Evolutionary conservation across 2,888 invertebrate species (phyloP).

Genomic region (Mylabris sibirica): DNA sequence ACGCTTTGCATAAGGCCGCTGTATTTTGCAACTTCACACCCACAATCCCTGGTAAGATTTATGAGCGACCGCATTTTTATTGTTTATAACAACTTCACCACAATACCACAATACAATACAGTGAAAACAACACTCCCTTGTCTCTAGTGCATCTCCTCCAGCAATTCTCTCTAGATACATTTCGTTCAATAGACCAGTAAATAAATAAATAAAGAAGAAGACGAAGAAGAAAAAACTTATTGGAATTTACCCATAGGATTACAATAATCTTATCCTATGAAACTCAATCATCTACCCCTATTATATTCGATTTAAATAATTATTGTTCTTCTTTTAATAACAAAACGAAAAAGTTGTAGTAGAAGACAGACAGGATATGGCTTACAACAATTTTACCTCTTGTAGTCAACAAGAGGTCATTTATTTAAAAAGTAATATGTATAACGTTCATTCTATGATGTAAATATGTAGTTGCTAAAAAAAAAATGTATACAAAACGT

Average conservation of each 20-base stretch:
- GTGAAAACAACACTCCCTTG: constrained; percentile 10
- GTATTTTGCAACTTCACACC: constrained; percentile 55
- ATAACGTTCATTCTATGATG: constrained; percentile 49
- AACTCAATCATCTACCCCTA: background rate
- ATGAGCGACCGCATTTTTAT: constrained; percentile 51
- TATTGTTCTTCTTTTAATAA: background rate
- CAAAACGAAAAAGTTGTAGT: background rate
- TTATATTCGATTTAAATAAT: background rate
- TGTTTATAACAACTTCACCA: constrained; percentile 53
- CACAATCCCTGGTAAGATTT: constrained; percentile 46
- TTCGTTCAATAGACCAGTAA: constrained; percentile 1
- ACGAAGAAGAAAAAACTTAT: background rate
- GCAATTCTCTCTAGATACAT: background rate
- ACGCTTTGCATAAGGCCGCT: constrained; percentile 52
- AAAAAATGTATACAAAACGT: constrained; percentile 51
- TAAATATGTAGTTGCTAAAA: constrained; percentile 43
- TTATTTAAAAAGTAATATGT: constrained; percentile 41
- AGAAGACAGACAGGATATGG: background rate
- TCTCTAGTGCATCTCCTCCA: constrained; percentile 12
- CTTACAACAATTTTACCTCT: background rate
- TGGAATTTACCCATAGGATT: background rate
- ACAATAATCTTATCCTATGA: background rate
- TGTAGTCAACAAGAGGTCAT: constrained; percentile 24
- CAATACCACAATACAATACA: constrained; percentile 24
- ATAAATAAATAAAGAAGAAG: too few species aligned